A percentile compares a stretch with the other conserved stretches of the same genome.
Evolutionary conservation across 2,113 vertebrate genomes (phyloP).

Genomic region (Varanus komodoensis): DNA sequence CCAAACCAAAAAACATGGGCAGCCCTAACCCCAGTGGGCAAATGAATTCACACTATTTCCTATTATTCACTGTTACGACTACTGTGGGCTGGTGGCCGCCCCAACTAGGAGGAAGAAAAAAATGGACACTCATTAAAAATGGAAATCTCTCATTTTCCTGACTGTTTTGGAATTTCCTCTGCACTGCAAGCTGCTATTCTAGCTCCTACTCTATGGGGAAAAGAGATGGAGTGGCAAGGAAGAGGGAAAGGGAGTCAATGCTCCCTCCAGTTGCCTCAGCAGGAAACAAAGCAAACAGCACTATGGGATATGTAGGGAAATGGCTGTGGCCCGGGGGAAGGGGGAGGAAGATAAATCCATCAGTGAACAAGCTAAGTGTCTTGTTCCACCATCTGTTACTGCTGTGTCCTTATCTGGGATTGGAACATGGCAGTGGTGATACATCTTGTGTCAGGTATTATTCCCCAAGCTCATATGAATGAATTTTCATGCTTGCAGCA

Average conservation of each 20-base stretch:
- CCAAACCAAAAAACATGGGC: conserved; percentile 32
- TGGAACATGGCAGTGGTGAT: conserved; percentile 77
- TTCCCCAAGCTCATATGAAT: conserved; percentile 82
- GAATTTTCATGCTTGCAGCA: conserved; percentile 73
- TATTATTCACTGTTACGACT: fast-evolving
- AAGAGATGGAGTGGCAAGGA: conserved; percentile 56
- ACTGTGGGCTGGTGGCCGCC: neutral
- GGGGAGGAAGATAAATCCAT: conserved; percentile 81
- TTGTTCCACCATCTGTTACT: conserved; percentile 85
- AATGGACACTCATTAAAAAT: conserved; percentile 48
- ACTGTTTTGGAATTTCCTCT: conserved; percentile 79
- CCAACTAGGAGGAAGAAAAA: fast-evolving
- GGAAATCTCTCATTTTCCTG: conserved; percentile 76
- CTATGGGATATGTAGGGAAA: conserved; percentile 82
- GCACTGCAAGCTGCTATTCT: conserved; percentile 77
- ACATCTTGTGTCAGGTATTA: conserved; percentile 83
- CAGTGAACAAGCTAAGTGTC: conserved; percentile 85
- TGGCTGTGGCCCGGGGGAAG: neutral
- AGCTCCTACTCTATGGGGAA: conserved; percentile 78
- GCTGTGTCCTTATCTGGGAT: conserved; percentile 83
- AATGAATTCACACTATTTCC: neutral
- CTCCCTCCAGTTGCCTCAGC: conserved; percentile 72
- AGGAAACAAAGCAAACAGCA: conserved; percentile 63
- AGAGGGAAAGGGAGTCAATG: conserved; percentile 74
- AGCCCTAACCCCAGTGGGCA: neutral